Conservation (phyloP, 2,797 vertebrate species). For the Columba guinea region DNA sequence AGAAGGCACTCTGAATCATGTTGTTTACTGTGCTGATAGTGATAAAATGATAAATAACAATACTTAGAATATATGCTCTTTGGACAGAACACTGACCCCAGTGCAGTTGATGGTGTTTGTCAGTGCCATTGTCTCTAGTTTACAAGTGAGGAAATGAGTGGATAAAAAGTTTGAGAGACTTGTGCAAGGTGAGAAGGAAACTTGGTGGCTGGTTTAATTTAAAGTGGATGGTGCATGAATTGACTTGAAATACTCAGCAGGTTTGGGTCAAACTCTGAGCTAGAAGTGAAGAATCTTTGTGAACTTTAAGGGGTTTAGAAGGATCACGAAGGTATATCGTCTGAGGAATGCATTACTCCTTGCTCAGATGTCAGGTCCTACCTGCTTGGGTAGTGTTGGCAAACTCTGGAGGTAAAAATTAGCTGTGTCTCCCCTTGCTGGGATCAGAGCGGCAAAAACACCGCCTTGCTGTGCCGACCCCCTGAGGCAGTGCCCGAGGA, state of each 20-base stretch:
- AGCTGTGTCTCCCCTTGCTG: not conserved
- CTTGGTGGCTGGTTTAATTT: not conserved
- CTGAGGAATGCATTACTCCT: not conserved
- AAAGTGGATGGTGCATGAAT: not conserved
- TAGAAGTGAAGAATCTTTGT: not conserved
- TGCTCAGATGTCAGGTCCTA: not conserved
- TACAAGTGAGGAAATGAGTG: not conserved
- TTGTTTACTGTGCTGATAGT: not conserved
- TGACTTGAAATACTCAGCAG: not conserved
- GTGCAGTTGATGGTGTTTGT: fast-evolving
- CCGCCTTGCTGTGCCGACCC: not conserved
- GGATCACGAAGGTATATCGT: not conserved
- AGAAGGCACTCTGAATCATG: not conserved
- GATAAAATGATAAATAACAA: not conserved
- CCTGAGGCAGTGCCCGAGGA: not conserved
- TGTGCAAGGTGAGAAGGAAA: not conserved
- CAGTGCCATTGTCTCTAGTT: not conserved
- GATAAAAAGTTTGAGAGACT: not conserved
- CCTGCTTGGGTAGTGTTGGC: not conserved
- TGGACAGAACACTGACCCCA: not conserved
- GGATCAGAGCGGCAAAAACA: not conserved
- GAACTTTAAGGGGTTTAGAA: not conserved
- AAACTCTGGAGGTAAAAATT: not conserved
- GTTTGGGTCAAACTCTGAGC: not conserved
- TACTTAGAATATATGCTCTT: not conserved